These are phyloP conservation scores for Puntigrus tetrazona DNA, from an alignment of 2,113 vertebrate genomes.

Conservation along the genomic window DNA sequence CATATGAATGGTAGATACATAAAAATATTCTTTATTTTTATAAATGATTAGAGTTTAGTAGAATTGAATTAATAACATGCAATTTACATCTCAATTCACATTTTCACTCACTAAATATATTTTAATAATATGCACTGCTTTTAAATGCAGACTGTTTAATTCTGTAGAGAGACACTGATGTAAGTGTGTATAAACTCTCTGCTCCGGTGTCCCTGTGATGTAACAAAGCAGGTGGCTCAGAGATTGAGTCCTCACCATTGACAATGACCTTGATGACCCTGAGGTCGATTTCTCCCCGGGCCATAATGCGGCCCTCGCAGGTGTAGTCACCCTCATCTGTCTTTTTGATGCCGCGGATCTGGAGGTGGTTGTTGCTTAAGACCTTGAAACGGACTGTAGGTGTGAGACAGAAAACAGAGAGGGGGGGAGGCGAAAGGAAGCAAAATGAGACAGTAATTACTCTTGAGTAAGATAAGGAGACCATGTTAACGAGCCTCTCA, in stretches of 20 bases:
- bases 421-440: neutral
- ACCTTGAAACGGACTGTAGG: slow-evolving; percentile 85
- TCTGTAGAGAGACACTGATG: neutral
- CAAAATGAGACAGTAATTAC: slow-evolving; percentile 40
- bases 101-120: too few species aligned
- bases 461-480: slow-evolving; percentile 41
- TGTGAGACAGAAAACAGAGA: neutral
- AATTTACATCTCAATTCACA: too few species aligned
- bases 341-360: slow-evolving; percentile 94
- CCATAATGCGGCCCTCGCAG: slow-evolving; percentile 93
- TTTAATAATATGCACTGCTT: neutral
- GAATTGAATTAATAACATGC: too few species aligned
- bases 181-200: neutral
- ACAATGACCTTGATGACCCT: slow-evolving; percentile 90
- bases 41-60: too few species aligned
- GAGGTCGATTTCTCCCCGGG: slow-evolving; percentile 94
- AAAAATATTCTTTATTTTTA: too few species aligned
- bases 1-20: too few species aligned
- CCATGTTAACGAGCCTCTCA: slow-evolving; percentile 39
- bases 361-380: slow-evolving; percentile 89
- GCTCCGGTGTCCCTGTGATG: neutral
- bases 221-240: slow-evolving; percentile 3
- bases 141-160: neutral
- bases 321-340: slow-evolving; percentile 91
- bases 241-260: slow-evolving; percentile 83